Evolutionary conservation across 37 sponge, comb jelly and placozoan species (phyloP).

Genomic region (Cliona cf. orientalis): DNA sequence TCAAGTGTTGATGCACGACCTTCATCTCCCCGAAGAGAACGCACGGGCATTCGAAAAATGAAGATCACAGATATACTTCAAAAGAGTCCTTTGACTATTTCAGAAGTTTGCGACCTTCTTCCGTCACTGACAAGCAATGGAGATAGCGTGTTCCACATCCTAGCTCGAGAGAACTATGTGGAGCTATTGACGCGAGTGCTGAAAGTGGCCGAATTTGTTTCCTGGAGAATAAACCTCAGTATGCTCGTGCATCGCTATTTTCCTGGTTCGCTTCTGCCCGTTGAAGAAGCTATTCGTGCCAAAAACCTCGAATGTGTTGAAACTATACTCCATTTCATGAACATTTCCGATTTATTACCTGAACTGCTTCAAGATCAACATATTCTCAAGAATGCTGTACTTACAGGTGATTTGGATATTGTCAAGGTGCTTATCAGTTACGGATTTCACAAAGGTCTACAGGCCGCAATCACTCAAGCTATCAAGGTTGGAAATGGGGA

Average conservation of each 20-base stretch:
- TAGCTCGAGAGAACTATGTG: conserved; percentile 32
- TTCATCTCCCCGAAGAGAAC: no score
- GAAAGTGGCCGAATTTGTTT: conserved; percentile 37
- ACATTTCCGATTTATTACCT: background rate
- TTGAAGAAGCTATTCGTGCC: conserved; percentile 50
- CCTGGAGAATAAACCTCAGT: background rate
- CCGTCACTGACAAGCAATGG: conserved; percentile 19
- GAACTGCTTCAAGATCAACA: conserved; percentile 24
- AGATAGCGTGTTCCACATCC: conserved; percentile 58
- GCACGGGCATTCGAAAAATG: no score
- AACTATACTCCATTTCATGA: conserved; percentile 25
- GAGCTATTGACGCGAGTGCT: conserved; percentile 42
- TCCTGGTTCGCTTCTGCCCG: conserved; percentile 5
- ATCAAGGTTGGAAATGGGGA: background rate
- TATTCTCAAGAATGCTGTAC: conserved; percentile 40
- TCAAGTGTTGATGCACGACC: no score
- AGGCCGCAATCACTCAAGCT: conserved; percentile 31
- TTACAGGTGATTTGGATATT: conserved; percentile 13
- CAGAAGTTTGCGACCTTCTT: conserved; percentile 17
- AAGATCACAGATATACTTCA: no score
- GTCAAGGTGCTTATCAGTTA: conserved; percentile 49
- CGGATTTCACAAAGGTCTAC: conserved; percentile 48
- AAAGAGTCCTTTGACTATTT: conserved; percentile 22
- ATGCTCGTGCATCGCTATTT: conserved; percentile 15
- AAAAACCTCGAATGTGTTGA: conserved; percentile 29